These are phyloP conservation scores for Epizoanthus stellaris DNA, from an alignment of 92 coral and sea anemone species.

Conservation along the genomic window DNA sequence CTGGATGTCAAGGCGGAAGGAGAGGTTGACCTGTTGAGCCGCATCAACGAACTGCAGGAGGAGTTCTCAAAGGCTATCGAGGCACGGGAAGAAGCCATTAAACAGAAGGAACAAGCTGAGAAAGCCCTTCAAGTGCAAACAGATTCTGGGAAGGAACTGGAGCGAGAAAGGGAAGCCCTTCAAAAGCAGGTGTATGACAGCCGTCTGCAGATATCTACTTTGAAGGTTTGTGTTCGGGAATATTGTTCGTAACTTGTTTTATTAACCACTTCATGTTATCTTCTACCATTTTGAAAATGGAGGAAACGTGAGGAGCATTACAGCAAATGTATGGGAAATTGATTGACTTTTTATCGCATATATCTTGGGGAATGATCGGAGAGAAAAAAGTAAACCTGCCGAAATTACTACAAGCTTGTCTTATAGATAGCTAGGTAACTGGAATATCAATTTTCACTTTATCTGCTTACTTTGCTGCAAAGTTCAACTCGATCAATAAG, in stretches of 20 bases:
- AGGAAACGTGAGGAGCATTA: not conserved
- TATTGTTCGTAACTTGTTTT: not conserved
- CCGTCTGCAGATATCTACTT: slow-evolving; percentile 87
- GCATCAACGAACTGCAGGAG: slow-evolving; percentile 81
- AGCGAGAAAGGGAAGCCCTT: slow-evolving; percentile 81
- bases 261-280: not conserved
- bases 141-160: slow-evolving; percentile 77
- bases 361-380: no score
- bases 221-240: slow-evolving; percentile 67
- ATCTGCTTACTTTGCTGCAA: no score
- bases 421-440: no score
- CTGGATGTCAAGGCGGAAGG: slow-evolving; percentile 68
- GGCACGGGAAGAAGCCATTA: slow-evolving; percentile 50
- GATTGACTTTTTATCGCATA: no score
- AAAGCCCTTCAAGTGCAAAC: slow-evolving; percentile 60
- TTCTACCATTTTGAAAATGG: not conserved
- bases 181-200: slow-evolving; percentile 93
- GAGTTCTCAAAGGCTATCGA: slow-evolving; percentile 75
- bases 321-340: no score
- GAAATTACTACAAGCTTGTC: no score
- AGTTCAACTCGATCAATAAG: no score
- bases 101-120: slow-evolving; percentile 52
- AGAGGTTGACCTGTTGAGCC: slow-evolving; percentile 76
- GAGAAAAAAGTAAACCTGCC: no score
- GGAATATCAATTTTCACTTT: no score